A percentile compares a stretch with the other conserved stretches of the same genome.
Evolutionary conservation across 2,888 invertebrate genomes (phyloP).

Genomic region (Agrochola macilenta): DNA sequence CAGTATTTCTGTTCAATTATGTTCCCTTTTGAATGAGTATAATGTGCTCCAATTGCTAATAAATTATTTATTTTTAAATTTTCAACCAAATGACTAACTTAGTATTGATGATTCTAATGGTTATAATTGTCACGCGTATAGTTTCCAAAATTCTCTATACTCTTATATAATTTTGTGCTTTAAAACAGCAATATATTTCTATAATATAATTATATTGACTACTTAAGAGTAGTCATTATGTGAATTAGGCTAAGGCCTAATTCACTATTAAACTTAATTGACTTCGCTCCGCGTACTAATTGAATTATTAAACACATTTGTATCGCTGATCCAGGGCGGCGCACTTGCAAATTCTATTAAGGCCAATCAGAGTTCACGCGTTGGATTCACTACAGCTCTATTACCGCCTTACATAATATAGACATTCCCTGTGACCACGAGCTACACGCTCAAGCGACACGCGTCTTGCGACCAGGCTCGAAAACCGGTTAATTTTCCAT

Average conservation of each 20-base stretch:
- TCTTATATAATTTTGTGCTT: background rate
- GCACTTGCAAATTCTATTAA: conserved; percentile 48
- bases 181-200: background rate
- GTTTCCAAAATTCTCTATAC: background rate
- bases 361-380: conserved; percentile 44
- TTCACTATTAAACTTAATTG: conserved; percentile 41
- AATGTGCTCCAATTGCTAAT: no score
- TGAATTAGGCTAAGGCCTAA: no score
- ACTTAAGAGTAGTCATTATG: no score
- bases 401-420: conserved; percentile 5
- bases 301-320: conserved; percentile 34
- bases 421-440: background rate
- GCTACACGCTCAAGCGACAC: background rate
- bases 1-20: no score
- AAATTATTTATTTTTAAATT: no score
- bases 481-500: no score
- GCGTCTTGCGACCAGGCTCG: background rate
- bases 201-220: background rate
- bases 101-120: no score
- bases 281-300: conserved; percentile 13
- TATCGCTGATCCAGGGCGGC: conserved; percentile 1
- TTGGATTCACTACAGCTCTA: conserved; percentile 1
- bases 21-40: no score
- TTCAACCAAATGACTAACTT: no score
- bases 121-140: no score